phyloP scores from a whole-genome alignment of 1,140 invertebrate species.

The Zaprionus taronus region DNA sequence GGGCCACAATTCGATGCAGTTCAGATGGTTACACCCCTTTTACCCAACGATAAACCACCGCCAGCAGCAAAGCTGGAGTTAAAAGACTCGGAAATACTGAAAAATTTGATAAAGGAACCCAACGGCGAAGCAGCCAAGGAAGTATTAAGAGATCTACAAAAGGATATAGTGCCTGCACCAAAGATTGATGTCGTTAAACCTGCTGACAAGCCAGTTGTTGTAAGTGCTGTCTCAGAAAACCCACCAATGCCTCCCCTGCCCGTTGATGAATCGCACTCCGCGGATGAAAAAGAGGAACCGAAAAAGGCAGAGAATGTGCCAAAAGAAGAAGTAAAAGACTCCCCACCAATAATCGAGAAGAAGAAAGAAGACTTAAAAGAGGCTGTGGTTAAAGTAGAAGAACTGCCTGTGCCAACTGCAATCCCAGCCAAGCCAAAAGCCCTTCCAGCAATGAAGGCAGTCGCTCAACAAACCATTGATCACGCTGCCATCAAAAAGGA shows the following conservation, averaged over 20 bases:
- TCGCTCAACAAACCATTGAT: conserved; percentile 57
- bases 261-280: conserved; percentile 64
- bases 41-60: conserved; percentile 55
- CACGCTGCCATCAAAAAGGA: conserved; percentile 86
- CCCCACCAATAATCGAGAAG: conserved; percentile 14
- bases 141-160: conserved; percentile 41
- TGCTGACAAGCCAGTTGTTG: conserved; percentile 31
- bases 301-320: conserved; percentile 7
- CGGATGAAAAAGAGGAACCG: conserved; percentile 27
- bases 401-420: background rate
- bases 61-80: conserved; percentile 51
- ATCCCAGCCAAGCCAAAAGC: background rate
- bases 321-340: background rate
- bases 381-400: conserved; percentile 5
- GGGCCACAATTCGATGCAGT: conserved; percentile 68
- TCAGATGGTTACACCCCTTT: conserved; percentile 65
- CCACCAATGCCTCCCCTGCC: conserved; percentile 70
- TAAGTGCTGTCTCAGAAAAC: conserved; percentile 44
- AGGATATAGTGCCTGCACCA: conserved; percentile 18
- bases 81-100: conserved; percentile 51
- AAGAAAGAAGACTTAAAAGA: conserved; percentile 29
- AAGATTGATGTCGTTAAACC: conserved; percentile 20
- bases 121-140: conserved; percentile 27
- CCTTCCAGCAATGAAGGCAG: background rate
- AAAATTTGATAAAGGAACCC: conserved; percentile 55